Evolutionary conservation across 2,797 vertebrate genomes (phyloP), one percentile per base, ranked within the genome.

Genomic region (Syngnathus rostellatus): DNA sequence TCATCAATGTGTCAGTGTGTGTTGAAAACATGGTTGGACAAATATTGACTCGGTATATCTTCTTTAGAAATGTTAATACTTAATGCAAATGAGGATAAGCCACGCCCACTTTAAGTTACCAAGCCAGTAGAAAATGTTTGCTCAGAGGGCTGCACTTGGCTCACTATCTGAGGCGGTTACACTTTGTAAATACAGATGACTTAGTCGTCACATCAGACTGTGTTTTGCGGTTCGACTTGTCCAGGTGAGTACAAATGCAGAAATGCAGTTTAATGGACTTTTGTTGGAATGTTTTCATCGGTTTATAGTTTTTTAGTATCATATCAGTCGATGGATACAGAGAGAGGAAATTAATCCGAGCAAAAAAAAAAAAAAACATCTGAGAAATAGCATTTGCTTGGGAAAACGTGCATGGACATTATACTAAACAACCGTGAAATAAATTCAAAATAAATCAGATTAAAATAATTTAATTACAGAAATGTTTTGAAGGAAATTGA

Each of bases 61-160:
- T 2, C n/a, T 41, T 6, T 40, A 60, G 17, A 60, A 60, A 14
- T 57, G 14, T 31, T 57, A 17, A 57, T 57, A 37, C 9, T 31
- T 53, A 64, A 46, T 41, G 43, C n/a, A n/a, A 68, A 58, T 43
- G 38, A 62, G 45, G 53, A 59, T 53, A 43, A 63, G 77, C 11
- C 68, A 78, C 74, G 8, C 84, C 87, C 75, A 81, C 77, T 72
- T 5, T 14, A 8, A 2, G 48, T 14, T 8, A 59, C 62, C 53
- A 19, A 65, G 57, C 82, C 83, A 86, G 79, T 81, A 51, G 68
- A 65, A 62, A 69, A 62, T 37, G 57, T 66, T 16, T 31, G 76
- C 69, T 72, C 77, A 82, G 81, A 77, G 76, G 71, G 68, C 77
- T 79, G 48, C 57, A 72, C 66, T 82, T 84, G 77, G 81, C 74